phyloP scores from a whole-genome alignment of 2,113 vertebrate species.

The Microtus oregoni region DNA sequence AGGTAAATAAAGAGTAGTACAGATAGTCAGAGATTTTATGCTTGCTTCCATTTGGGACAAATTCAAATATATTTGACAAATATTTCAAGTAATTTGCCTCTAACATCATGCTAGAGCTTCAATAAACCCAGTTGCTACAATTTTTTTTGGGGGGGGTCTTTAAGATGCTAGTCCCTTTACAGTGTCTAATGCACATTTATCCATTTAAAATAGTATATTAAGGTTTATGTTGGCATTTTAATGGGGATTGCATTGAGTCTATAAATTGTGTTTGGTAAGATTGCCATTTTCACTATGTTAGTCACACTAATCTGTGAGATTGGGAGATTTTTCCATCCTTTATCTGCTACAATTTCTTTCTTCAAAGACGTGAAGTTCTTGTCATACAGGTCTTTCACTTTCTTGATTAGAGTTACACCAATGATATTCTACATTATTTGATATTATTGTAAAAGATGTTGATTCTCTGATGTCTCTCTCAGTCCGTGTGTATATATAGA shows the following conservation, averaged over 20 bases:
- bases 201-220: not conserved
- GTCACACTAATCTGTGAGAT: not conserved
- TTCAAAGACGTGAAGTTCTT: not conserved
- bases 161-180: not conserved
- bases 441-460: not conserved
- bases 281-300: not conserved
- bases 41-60: not conserved
- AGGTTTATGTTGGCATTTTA: not conserved
- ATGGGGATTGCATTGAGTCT: not conserved
- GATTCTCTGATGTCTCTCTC: not conserved
- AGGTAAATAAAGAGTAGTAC: not conserved
- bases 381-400: not conserved
- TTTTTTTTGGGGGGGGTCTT: not conserved
- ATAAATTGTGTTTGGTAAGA: not conserved
- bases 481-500: not conserved
- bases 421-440: not conserved
- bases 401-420: not conserved
- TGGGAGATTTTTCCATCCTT: not conserved
- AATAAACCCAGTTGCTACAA: not conserved
- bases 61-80: not conserved
- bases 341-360: not conserved
- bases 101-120: not conserved
- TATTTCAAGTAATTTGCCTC: not conserved
- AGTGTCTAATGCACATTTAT: not conserved
- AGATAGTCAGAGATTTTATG: not conserved